These are phyloP conservation scores for Otis tarda DNA, from an alignment of 2,113 vertebrate species.

Conservation along the genomic window DNA sequence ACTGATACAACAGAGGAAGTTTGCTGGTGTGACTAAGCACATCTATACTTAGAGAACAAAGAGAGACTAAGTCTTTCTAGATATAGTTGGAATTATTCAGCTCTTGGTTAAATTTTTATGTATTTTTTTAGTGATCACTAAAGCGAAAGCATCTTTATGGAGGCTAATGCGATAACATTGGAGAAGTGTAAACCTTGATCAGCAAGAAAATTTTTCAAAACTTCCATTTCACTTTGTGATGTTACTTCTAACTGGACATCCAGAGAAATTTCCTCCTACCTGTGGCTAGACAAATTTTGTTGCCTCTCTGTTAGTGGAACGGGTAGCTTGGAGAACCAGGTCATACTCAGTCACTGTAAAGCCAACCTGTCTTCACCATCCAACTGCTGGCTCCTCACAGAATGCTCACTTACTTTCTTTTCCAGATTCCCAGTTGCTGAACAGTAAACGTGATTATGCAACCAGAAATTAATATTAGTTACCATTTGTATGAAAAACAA, in stretches of 20 bases:
- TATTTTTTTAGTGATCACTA: background rate
- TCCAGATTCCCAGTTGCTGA: background rate
- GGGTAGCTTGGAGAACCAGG: background rate
- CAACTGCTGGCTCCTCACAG: background rate
- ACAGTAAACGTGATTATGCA: background rate
- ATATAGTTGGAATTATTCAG: background rate
- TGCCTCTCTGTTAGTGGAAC: background rate
- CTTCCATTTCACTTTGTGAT: background rate
- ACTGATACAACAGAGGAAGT: background rate
- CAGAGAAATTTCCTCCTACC: background rate
- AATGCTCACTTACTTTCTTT: background rate
- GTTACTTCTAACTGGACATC: background rate
- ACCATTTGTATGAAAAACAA: background rate
- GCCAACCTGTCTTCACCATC: background rate
- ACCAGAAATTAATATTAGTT: background rate
- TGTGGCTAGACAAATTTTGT: background rate
- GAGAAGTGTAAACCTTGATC: background rate
- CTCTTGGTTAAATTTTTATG: background rate
- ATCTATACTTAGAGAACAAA: background rate
- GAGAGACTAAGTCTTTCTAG: background rate
- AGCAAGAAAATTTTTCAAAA: background rate
- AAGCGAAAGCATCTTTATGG: background rate
- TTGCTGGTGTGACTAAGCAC: background rate
- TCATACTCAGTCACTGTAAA: background rate
- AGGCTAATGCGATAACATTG: background rate